Percentiles rank a stretch among this genome's conserved stretches.
Conservation (phyloP, 2,888 invertebrate species). For the Brassicogethes aeneus region DNA sequence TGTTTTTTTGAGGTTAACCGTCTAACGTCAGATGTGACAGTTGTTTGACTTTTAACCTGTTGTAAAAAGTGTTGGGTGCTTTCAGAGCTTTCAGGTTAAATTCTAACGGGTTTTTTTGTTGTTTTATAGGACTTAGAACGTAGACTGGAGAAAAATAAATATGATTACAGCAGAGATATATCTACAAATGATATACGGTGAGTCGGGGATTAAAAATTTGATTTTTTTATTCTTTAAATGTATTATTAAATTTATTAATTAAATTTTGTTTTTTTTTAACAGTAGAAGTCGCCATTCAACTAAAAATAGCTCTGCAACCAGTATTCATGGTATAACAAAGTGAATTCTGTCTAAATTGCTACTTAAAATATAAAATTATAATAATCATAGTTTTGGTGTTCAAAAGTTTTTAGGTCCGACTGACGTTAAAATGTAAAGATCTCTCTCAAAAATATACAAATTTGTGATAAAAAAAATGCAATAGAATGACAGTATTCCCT, state of each 20-base stretch:
- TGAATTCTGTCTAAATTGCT: conserved; percentile 21
- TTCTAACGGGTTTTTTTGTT: conserved; percentile 1
- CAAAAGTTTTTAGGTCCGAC: not conserved
- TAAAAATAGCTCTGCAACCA: conserved; percentile 25
- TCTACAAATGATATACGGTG: conserved; percentile 25
- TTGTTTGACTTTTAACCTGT: no score
- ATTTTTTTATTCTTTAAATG: no score
- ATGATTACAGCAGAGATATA: conserved; percentile 27
- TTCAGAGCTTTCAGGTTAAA: not conserved
- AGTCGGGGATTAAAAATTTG: conserved; percentile 9
- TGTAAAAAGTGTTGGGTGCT: not conserved
- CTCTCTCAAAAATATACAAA: not conserved
- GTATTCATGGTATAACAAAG: conserved; percentile 27
- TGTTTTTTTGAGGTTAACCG: conserved; percentile 1
- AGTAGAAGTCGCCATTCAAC: conserved; percentile 25
- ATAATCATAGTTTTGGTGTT: not conserved
- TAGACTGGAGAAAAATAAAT: conserved; percentile 24
- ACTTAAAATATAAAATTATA: not conserved
- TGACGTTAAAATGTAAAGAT: not conserved
- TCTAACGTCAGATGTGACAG: not conserved
- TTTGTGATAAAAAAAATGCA: no score
- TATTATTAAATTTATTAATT: no score
- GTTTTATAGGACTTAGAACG: conserved; percentile 30
- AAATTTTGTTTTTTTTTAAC: no score
- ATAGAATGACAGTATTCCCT: no score